Base-by-base conservation (phyloP, 2,888 invertebrate species). In the Dryomyza anilis region DNA sequence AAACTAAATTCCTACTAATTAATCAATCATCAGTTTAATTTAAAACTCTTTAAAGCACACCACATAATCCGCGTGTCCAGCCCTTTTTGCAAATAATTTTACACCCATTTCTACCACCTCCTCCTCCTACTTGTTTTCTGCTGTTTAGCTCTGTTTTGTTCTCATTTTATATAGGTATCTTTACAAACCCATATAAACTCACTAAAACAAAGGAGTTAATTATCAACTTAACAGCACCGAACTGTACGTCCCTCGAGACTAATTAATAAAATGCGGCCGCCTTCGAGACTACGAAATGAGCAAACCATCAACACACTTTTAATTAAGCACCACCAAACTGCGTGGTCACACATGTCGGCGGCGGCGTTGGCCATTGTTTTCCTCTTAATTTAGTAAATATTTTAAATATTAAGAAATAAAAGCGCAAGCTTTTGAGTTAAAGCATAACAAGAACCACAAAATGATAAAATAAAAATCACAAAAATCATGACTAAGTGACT, bases 141-240 rank as follows among this genome's bases (percentile, higher is more conserved):
- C 27, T 12, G n/a, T n/a, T n/a, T n/a, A 43, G 21, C 14, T 29
- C 16, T 16, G 1, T 19, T 7, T 25, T 16, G 1, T 33, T 10
- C 19, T 27, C 23, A 14, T 56, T n/a, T 16, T n/a, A n/a, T n/a
- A n/a, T n/a, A n/a, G n/a, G n/a, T n/a, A n/a, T n/a, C n/a, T n/a
- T n/a, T n/a, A n/a, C n/a, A n/a, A n/a, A n/a, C n/a, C n/a, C n/a
- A n/a, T n/a, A n/a, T n/a, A n/a, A n/a, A n/a, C n/a, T n/a, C n/a
- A n/a, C n/a, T n/a, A n/a, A n/a, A n/a, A n/a, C n/a, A n/a, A 23
- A 48, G 29, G 59, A 53, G 61, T 61, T 61, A 61, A 61, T 61
- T 61, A 61, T 25, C 61, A 53, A 43, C 43, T 43, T 61, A 52
- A 53, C 27, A 53, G 43, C 50, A 16, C 36, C 33, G 19, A 36